Evolutionary conservation across 2,888 invertebrate genomes (phyloP).

Genomic region (Callinectes sapidus): DNA sequence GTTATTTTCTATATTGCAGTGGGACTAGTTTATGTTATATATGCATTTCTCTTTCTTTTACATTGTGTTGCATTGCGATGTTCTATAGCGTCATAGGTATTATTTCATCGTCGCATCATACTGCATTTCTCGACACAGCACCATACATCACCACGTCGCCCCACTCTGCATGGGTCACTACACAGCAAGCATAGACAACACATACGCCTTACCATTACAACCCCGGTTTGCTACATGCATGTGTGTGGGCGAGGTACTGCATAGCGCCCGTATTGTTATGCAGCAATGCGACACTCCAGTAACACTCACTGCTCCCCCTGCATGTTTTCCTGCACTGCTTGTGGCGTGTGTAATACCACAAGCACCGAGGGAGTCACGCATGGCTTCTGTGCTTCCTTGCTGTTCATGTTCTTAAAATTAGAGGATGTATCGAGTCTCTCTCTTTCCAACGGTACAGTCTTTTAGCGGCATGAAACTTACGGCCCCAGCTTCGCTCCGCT

Average conservation of each 20-base stretch:
- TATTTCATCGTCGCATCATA: background rate
- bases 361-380: conserved; percentile 33
- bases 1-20: too few species aligned
- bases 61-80: background rate
- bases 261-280: conserved; percentile 1
- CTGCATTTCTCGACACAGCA: background rate
- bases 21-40: too few species aligned
- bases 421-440: background rate
- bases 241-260: background rate
- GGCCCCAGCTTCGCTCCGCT: background rate
- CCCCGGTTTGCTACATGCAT: background rate
- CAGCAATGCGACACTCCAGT: conserved; percentile 24
- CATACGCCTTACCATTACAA: background rate
- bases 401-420: background rate
- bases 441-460: background rate
- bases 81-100: background rate
- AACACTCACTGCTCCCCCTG: background rate
- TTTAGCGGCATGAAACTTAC: background rate
- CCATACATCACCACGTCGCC: background rate
- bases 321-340: background rate
- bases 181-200: background rate
- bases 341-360: conserved; percentile 25
- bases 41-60: background rate
- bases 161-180: background rate
- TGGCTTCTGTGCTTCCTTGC: background rate